phyloP scores from a whole-genome alignment of 2,113 vertebrate species.

The Platysternon megacephalum region DNA sequence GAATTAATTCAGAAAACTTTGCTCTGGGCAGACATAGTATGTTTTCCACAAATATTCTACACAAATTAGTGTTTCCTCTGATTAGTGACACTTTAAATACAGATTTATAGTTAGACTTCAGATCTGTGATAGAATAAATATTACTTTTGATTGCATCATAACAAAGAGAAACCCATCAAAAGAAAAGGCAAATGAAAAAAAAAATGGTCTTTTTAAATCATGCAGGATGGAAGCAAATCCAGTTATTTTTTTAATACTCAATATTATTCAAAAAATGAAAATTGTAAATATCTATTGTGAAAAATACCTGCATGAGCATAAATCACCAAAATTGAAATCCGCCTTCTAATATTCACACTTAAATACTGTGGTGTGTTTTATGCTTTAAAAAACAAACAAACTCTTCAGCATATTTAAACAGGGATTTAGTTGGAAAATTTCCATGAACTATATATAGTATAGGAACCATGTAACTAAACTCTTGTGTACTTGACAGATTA shows the following conservation, averaged over 20 bases:
- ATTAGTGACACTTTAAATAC: not conserved
- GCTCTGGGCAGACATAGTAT: slow-evolving; percentile 7
- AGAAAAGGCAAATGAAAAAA: not conserved
- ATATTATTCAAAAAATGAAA: not conserved
- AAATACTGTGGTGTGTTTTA: too few species aligned
- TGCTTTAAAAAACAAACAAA: too few species aligned
- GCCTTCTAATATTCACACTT: not conserved
- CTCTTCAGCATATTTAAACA: not conserved
- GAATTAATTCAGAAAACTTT: not conserved
- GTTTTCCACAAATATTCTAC: not conserved
- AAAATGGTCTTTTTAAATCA: too few species aligned
- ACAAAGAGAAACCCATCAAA: not conserved
- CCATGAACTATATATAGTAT: not conserved
- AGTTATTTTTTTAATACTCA: not conserved
- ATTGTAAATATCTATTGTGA: not conserved
- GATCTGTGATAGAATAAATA: not conserved
- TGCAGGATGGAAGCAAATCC: not conserved
- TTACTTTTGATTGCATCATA: not conserved
- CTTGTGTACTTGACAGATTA: not conserved
- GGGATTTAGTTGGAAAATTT: not conserved
- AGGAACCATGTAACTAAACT: not conserved
- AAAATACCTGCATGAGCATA: not conserved
- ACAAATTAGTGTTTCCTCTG: not conserved
- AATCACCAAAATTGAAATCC: not conserved
- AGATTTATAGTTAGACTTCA: not conserved